Percentiles rank a stretch among this genome's conserved stretches.
These are phyloP conservation scores for Lasaia peninsularis DNA, from an alignment of 1,140 invertebrate genomes.

Conservation along the genomic window DNA sequence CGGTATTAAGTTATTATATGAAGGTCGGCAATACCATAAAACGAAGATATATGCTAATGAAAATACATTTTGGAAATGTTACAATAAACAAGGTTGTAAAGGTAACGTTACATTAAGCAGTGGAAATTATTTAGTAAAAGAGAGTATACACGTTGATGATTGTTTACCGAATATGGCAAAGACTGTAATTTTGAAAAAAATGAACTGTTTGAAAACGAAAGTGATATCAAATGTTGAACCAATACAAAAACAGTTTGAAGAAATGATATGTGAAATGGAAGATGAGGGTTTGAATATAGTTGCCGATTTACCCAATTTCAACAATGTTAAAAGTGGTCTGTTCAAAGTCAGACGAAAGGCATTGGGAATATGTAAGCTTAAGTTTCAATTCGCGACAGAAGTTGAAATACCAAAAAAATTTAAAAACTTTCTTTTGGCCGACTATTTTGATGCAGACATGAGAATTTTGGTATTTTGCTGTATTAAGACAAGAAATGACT, in stretches of 20 bases:
- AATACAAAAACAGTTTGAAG: neutral
- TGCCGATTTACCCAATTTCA: neutral
- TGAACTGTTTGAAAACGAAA: neutral
- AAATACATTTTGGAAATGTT: conserved; percentile 7
- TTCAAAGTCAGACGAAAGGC: neutral
- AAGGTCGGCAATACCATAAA: conserved; percentile 11
- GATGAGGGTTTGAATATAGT: neutral
- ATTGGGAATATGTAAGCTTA: neutral
- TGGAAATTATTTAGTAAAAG: conserved; percentile 12
- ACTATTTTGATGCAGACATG: conserved; percentile 6
- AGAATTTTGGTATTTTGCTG: conserved; percentile 8
- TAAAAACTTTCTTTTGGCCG: neutral
- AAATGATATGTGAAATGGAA: neutral
- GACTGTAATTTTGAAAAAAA: conserved; percentile 2
- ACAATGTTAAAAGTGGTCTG: neutral
- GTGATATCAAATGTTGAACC: neutral
- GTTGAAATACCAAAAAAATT: neutral
- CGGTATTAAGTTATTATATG: conserved; percentile 13
- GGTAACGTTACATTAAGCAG: conserved; percentile 9
- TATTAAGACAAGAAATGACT: neutral
- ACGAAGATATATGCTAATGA: conserved; percentile 11
- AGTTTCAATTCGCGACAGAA: neutral
- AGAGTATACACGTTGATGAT: conserved; percentile 3
- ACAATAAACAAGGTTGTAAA: conserved; percentile 13
- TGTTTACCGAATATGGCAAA: conserved; percentile 3